A percentile compares a stretch with the other conserved stretches of the same genome.
Evolutionary conservation across 1,140 invertebrate species (phyloP).

Genomic region (Thaumetopoea pityocampa): DNA sequence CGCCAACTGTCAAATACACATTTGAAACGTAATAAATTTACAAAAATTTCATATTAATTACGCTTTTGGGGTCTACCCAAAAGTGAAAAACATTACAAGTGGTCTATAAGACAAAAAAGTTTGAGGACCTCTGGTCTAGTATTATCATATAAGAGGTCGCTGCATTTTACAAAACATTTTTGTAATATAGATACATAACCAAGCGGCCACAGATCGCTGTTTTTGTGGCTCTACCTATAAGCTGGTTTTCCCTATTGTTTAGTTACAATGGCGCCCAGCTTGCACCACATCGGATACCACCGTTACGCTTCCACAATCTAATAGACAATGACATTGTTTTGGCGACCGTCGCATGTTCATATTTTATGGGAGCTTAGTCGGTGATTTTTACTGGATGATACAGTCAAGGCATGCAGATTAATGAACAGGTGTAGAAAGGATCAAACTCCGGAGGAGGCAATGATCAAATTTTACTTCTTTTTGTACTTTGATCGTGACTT

Average conservation of each 20-base stretch:
- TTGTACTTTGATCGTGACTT: no score
- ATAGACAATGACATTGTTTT: conserved; percentile 33
- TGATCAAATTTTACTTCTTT: no score
- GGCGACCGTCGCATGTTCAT: conserved; percentile 10
- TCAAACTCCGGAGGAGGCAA: no score
- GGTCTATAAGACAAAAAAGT: no score
- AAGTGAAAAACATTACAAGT: no score
- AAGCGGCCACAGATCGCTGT: background rate
- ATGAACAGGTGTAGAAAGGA: conserved; percentile 1
- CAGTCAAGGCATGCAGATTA: background rate
- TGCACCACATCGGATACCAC: conserved; percentile 37
- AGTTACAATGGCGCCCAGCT: conserved; percentile 46
- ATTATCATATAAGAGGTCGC: no score
- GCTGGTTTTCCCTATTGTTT: conserved; percentile 61
- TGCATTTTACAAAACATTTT: no score
- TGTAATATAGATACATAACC: background rate
- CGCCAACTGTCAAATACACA: no score
- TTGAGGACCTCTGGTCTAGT: no score
- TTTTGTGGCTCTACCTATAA: conserved; percentile 16
- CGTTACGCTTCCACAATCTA: conserved; percentile 34
- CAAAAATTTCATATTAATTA: no score
- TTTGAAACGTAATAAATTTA: no score
- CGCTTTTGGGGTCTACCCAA: no score
- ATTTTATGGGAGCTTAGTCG: conserved; percentile 5
- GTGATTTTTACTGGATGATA: background rate